Evolutionary conservation across 2,113 vertebrate genomes (phyloP).

Genomic region (Lophotis ruficrista): DNA sequence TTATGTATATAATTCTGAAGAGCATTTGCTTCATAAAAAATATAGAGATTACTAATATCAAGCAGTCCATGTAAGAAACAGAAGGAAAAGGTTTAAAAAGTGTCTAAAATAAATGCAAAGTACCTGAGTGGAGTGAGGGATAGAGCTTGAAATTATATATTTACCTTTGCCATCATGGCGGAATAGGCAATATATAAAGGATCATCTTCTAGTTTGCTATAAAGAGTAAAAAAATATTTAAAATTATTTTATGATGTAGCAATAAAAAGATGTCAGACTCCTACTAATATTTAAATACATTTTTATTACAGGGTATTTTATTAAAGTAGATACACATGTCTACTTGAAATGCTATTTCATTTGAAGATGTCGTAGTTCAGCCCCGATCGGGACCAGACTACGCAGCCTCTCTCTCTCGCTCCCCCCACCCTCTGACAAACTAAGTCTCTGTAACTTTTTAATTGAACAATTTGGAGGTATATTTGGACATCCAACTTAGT

Average conservation of each 20-base stretch:
- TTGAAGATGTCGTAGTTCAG: too few species aligned
- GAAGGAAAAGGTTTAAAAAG: background rate
- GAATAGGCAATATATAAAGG: conserved; percentile 94
- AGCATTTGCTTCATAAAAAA: background rate
- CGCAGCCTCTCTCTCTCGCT: too few species aligned
- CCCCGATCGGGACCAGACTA: too few species aligned
- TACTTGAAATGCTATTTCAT: background rate
- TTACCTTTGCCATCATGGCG: conserved; percentile 99
- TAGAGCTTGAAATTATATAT: background rate
- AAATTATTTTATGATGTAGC: background rate
- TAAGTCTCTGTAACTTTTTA: background rate
- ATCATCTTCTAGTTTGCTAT: conserved; percentile 92
- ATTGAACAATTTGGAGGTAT: background rate
- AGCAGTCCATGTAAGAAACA: background rate
- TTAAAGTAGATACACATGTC: background rate
- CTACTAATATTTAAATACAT: background rate
- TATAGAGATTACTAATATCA: background rate
- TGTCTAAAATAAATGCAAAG: background rate
- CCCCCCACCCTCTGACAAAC: too few species aligned
- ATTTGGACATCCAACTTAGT: background rate
- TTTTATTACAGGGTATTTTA: background rate
- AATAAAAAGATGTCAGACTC: background rate
- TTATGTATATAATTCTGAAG: background rate
- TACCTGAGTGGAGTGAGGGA: background rate
- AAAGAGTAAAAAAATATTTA: conserved; percentile 22